A percentile compares a stretch with the other conserved stretches of the same genome.
These are phyloP conservation scores for Rhagophthalmus giganteus DNA, from an alignment of 2,888 invertebrate genomes.

Conservation along the genomic window DNA sequence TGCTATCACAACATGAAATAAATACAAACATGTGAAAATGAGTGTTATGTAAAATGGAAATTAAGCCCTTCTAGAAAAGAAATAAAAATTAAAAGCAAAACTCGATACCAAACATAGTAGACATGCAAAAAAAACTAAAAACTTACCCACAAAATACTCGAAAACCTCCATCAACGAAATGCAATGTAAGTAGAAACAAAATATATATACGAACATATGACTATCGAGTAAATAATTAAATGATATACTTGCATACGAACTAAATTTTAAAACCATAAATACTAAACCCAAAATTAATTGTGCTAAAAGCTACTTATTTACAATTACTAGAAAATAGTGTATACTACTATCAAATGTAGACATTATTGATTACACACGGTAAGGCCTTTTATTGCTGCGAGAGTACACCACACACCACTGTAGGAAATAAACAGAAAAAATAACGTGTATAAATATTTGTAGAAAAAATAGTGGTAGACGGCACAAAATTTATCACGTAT, in stretches of 20 bases:
- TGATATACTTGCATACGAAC: constrained; percentile 12
- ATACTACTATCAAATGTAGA: too few species aligned
- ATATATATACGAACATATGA: constrained; percentile 32
- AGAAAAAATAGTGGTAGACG: too few species aligned
- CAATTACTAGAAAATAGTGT: neutral
- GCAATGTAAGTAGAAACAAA: constrained; percentile 49
- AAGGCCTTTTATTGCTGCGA: too few species aligned
- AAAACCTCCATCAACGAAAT: constrained; percentile 49
- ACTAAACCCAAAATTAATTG: constrained; percentile 19
- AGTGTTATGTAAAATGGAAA: neutral
- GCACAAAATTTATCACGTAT: too few species aligned
- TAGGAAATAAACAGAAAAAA: too few species aligned
- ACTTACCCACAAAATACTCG: constrained; percentile 47
- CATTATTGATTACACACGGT: too few species aligned
- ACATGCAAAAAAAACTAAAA: constrained; percentile 41
- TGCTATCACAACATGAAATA: neutral
- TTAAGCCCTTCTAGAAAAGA: neutral
- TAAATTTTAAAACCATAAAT: constrained; percentile 17
- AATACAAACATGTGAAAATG: neutral
- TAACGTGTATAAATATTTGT: too few species aligned
- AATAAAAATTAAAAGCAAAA: constrained; percentile 13
- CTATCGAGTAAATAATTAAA: constrained; percentile 27
- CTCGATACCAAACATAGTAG: constrained; percentile 42
- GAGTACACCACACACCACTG: too few species aligned
- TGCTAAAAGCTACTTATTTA: constrained; percentile 7